Percentiles rank a stretch among this genome's conserved stretches.
Conservation (phyloP, 2,888 invertebrate species). For the Disparrhopalites patrizii region DNA sequence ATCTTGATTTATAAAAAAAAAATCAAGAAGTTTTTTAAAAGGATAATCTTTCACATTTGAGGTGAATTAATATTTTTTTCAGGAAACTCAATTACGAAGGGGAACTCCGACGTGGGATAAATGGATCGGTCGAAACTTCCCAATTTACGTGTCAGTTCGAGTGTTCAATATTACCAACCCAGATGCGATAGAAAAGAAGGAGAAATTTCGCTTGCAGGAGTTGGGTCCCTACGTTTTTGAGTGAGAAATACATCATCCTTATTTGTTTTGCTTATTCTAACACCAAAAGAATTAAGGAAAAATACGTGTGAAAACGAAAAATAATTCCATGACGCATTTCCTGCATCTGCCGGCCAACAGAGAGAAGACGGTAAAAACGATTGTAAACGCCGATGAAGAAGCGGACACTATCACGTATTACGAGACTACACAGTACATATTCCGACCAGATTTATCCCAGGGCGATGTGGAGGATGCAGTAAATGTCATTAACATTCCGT, state of each 20-base stretch:
- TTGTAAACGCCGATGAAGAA: neutral
- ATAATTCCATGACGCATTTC: too few relatives aligned
- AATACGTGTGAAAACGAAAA: too few relatives aligned
- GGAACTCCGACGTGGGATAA: constrained; percentile 40
- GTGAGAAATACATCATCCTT: too few relatives aligned
- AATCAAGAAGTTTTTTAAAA: too few relatives aligned
- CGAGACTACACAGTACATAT: neutral
- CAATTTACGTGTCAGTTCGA: constrained; percentile 21
- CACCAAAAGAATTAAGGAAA: too few relatives aligned
- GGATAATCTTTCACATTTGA: too few relatives aligned
- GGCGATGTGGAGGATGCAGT: neutral
- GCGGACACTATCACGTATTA: neutral
- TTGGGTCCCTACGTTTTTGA: constrained; percentile 27
- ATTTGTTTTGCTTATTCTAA: too few relatives aligned
- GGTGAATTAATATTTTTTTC: too few relatives aligned
- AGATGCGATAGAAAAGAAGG: neutral
- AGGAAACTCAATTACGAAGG: constrained; percentile 35
- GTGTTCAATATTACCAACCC: constrained; percentile 39
- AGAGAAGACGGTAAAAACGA: constrained; percentile 10
- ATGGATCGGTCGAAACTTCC: constrained; percentile 39
- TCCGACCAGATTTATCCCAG: neutral
- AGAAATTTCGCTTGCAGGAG: constrained; percentile 17
- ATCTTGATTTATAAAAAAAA: too few relatives aligned
- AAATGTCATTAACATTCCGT: neutral
- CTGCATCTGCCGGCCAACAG: too few relatives aligned